Percentiles rank a stretch among this genome's conserved stretches.
Conservation (phyloP, 2,888 invertebrate genomes). For the Diarsia rubi region DNA sequence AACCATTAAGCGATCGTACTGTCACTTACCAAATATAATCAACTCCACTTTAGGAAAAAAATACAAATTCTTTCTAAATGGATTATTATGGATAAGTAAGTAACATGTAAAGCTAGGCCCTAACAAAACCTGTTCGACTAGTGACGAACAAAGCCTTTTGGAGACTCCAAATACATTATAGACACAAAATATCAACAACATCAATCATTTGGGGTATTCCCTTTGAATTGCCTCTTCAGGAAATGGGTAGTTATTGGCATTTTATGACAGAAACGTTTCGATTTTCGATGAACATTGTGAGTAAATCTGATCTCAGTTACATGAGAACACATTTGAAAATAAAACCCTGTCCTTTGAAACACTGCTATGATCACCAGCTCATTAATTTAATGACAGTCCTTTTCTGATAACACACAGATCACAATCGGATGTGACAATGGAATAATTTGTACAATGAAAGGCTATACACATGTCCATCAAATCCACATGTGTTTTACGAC, state of each 20-base stretch:
- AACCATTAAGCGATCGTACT: background rate
- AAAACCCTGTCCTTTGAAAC: background rate
- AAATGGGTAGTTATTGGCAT: conserved; percentile 43
- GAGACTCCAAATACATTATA: conserved; percentile 14
- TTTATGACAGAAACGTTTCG: conserved; percentile 40
- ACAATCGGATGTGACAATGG: conserved; percentile 72
- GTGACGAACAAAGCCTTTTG: conserved; percentile 2
- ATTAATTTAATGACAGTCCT: conserved; percentile 51
- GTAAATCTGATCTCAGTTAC: background rate
- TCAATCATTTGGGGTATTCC: conserved; percentile 32
- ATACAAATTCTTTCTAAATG: background rate
- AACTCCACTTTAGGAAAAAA: background rate
- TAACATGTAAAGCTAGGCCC: background rate
- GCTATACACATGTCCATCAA: conserved; percentile 69
- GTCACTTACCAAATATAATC: background rate
- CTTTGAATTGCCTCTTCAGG: conserved; percentile 36
- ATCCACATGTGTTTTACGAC: conserved; percentile 71
- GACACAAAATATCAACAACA: conserved; percentile 21
- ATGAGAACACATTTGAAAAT: conserved; percentile 6
- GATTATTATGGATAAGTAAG: background rate
- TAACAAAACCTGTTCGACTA: conserved; percentile 1
- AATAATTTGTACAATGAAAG: conserved; percentile 73
- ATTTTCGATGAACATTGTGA: background rate
- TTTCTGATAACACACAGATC: conserved; percentile 53
- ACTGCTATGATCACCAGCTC: conserved; percentile 28